Percentiles rank a stretch among this genome's conserved stretches.
Evolutionary conservation across 2,888 invertebrate species (phyloP).

Genomic region (Polyommatus iphigenia): DNA sequence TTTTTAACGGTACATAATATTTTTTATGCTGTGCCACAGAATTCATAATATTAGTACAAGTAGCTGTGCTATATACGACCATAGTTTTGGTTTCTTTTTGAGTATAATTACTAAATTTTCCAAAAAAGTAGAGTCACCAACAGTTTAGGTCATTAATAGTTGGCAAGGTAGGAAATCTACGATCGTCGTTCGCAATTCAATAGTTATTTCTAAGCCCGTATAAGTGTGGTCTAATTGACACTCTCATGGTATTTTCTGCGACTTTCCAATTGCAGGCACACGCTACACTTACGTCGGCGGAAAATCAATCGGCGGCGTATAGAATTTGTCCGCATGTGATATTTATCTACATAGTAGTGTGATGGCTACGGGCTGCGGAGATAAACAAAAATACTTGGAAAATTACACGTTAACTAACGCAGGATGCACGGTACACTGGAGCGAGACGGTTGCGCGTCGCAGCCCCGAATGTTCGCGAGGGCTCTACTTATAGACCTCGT

Average conservation of each 20-base stretch:
- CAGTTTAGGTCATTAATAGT: neutral
- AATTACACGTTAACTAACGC: constrained; percentile 63
- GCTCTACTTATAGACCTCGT: constrained; percentile 41
- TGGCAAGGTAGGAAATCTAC: neutral
- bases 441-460: constrained; percentile 75
- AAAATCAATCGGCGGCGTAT: constrained; percentile 3
- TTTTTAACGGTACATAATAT: neutral
- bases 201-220: neutral
- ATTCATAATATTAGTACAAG: too few species aligned
- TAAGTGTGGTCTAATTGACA: neutral
- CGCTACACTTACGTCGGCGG: constrained; percentile 8
- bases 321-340: constrained; percentile 14
- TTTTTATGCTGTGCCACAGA: too few species aligned
- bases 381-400: constrained; percentile 58
- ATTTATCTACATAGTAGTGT: constrained; percentile 8
- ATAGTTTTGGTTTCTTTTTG: too few species aligned
- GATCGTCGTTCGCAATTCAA: neutral
- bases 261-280: constrained; percentile 16
- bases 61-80: too few species aligned
- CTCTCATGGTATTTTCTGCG: constrained; percentile 15
- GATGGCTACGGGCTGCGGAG: constrained; percentile 30
- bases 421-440: constrained; percentile 77
- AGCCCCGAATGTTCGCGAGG: constrained; percentile 59
- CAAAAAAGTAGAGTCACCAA: neutral
- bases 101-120: too few species aligned